A percentile compares a stretch with the other conserved stretches of the same genome.
phyloP scores from a whole-genome alignment of 2,888 invertebrate genomes.

The Parapristionchus giblindavisi region DNA sequence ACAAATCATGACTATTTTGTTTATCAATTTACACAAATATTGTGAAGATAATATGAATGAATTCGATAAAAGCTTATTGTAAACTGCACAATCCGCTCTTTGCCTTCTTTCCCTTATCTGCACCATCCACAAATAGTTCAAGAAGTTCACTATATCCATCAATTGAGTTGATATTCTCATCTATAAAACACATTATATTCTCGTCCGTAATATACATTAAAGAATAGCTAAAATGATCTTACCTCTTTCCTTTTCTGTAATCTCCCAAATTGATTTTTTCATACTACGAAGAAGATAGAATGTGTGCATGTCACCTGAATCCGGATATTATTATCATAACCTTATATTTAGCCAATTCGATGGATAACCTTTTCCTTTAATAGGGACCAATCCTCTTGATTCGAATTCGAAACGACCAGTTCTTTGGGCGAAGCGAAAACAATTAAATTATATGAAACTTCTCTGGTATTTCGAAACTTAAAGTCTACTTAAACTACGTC shows the following conservation, averaged over 20 bases:
- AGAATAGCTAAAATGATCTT: not conserved
- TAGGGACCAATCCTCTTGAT: slow-evolving; percentile 58
- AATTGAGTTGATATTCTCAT: slow-evolving; percentile 63
- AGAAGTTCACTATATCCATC: slow-evolving; percentile 63
- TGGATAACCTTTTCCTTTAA: slow-evolving; percentile 67
- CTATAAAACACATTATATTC: slow-evolving; percentile 45
- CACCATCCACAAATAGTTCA: slow-evolving; percentile 21
- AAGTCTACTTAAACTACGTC: too few species aligned
- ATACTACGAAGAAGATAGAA: slow-evolving; percentile 59
- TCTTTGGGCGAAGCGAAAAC: too few species aligned
- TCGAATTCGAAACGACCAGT: slow-evolving; percentile 65
- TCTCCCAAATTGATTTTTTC: slow-evolving; percentile 68
- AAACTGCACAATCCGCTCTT: slow-evolving; percentile 25
- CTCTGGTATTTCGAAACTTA: too few species aligned
- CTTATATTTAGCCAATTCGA: too few species aligned
- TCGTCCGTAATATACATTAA: not conserved
- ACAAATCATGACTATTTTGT: too few species aligned
- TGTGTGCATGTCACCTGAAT: slow-evolving; percentile 65
- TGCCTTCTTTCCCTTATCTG: slow-evolving; percentile 27
- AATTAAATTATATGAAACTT: too few species aligned
- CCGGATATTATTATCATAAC: too few species aligned
- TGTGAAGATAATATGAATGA: too few species aligned
- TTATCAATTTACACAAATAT: too few species aligned
- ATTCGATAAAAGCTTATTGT: not conserved
- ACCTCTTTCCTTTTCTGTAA: slow-evolving; percentile 59